Conservation (phyloP, 23 tunicate species). For the Trididemnum clinides region DNA sequence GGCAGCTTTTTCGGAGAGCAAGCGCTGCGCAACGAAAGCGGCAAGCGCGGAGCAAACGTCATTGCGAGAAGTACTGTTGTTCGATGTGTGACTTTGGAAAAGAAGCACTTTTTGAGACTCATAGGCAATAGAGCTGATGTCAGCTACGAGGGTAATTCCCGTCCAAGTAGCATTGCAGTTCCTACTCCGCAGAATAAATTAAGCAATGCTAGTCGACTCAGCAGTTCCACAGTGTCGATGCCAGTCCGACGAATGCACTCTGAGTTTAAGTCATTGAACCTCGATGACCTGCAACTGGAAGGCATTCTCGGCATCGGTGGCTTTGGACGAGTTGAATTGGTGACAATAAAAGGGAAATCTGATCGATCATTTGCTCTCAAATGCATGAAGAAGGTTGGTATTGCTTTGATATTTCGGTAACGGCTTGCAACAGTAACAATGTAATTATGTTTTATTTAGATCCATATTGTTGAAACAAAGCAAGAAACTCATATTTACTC, state of each 20-base stretch:
- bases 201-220: not conserved
- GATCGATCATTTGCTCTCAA: constrained; percentile 79
- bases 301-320: constrained; percentile 93
- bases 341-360: constrained; percentile 21
- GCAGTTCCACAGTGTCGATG: not conserved
- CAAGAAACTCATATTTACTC: constrained; percentile 75
- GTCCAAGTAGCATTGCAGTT: not conserved
- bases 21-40: constrained; percentile 82
- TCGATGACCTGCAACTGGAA: constrained; percentile 65
- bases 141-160: not conserved
- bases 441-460: constrained; percentile 15
- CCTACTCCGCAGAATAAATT: not conserved
- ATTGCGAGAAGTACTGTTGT: constrained; percentile 58
- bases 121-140: constrained; percentile 79
- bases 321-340: constrained; percentile 93
- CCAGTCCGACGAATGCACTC: constrained; percentile 38
- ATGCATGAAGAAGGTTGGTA: constrained; percentile 92
- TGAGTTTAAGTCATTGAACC: constrained; percentile 27
- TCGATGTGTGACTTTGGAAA: constrained; percentile 81
- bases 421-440: not conserved
- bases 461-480: constrained; percentile 71
- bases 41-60: constrained; percentile 68
- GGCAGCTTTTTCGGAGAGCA: constrained; percentile 95
- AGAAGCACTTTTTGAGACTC: constrained; percentile 62
- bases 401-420: not conserved